Conservation (phyloP, 2,797 vertebrate species). For the Melopsittacus undulatus region DNA sequence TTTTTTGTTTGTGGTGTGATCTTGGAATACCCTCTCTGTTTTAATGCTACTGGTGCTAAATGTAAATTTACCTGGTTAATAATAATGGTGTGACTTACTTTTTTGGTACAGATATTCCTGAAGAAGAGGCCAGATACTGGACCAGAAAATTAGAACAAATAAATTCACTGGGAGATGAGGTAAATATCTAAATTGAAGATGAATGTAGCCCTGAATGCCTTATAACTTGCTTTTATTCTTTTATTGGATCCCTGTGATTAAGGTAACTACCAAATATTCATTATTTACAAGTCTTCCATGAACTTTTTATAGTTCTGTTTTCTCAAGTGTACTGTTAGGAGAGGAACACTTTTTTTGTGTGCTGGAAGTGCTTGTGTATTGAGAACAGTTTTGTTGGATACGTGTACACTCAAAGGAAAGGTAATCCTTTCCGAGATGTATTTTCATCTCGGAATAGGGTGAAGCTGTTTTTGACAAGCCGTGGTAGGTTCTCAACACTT, state of each 20-base stretch:
- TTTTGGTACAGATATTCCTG: conserved; percentile 89
- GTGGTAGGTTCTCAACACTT: not conserved
- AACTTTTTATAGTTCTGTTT: not conserved
- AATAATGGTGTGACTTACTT: conserved; percentile 13
- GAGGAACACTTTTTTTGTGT: not conserved
- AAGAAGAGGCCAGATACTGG: conserved; percentile 97
- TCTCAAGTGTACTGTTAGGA: not conserved
- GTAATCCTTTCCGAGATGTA: fast-evolving
- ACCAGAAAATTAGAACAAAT: conserved; percentile 91
- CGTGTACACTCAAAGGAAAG: not conserved
- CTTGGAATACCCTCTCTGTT: not conserved
- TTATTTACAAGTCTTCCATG: not conserved
- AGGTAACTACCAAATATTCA: not conserved
- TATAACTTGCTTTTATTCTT: not conserved
- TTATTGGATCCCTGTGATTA: not conserved
- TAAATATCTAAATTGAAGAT: conserved; percentile 54
- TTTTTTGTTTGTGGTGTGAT: not conserved
- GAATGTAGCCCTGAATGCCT: not conserved
- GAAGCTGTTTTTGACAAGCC: not conserved
- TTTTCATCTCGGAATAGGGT: not conserved
- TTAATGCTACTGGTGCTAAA: not conserved
- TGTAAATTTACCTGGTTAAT: not conserved
- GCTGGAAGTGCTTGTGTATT: not conserved
- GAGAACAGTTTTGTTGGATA: not conserved
- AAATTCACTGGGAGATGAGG: conserved; percentile 89